These are phyloP conservation scores for Ricordea florida DNA, from an alignment of 92 coral and sea anemone species.

Conservation along the genomic window DNA sequence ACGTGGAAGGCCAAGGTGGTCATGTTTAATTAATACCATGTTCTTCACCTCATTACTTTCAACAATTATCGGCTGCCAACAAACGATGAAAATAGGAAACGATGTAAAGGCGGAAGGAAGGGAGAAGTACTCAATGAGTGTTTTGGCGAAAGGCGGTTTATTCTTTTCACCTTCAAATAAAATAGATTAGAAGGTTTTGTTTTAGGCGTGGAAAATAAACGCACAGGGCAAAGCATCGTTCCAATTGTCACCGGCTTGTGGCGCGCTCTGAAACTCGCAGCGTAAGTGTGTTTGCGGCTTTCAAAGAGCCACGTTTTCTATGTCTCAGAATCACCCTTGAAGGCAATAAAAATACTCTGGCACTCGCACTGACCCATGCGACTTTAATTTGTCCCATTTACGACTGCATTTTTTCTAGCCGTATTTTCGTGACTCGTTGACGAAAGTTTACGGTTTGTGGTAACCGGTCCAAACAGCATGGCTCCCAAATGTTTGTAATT, in stretches of 20 bases:
- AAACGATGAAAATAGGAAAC: slow-evolving; percentile 1
- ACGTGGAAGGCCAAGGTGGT: slow-evolving; percentile 50
- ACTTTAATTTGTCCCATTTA: neutral
- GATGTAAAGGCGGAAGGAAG: slow-evolving; percentile 17
- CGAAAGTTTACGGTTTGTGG: slow-evolving; percentile 41
- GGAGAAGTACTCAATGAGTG: slow-evolving; percentile 11
- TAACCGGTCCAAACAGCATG: slow-evolving; percentile 53
- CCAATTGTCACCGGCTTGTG: neutral
- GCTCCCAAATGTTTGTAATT: slow-evolving; percentile 37
- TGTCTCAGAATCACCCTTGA: too few species aligned
- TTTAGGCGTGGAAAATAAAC: slow-evolving; percentile 14
- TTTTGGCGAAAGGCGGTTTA: slow-evolving; percentile 30
- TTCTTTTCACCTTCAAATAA: slow-evolving; percentile 22
- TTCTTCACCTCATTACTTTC: slow-evolving; percentile 21
- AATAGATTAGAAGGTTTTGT: slow-evolving; percentile 29
- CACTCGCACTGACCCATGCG: too few species aligned
- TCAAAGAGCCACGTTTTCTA: too few species aligned
- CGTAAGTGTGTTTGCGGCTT: too few species aligned
- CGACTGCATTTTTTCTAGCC: neutral
- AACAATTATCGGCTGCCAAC: slow-evolving; percentile 22
- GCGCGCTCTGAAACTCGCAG: too few species aligned
- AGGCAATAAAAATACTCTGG: too few species aligned
- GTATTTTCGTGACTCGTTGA: slow-evolving; percentile 37
- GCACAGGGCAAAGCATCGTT: slow-evolving; percentile 10
- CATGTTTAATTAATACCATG: slow-evolving; percentile 34